phyloP scores from a whole-genome alignment of 2,113 vertebrate genomes.

The Malurus melanocephalus region DNA sequence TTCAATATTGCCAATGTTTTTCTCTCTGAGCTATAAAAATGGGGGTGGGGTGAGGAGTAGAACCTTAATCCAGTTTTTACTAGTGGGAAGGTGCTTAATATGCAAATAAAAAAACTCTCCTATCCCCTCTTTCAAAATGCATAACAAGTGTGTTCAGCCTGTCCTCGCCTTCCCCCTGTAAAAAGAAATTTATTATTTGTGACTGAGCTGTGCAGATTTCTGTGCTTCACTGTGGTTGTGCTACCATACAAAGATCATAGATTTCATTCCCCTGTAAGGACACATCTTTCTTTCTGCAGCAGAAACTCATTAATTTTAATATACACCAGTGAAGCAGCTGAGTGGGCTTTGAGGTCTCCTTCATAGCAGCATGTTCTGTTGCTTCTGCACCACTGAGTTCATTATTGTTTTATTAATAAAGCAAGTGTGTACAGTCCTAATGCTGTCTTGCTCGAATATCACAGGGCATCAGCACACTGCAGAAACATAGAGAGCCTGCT shows the following conservation, averaged over 20 bases:
- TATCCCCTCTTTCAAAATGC: background rate
- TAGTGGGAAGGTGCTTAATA: constrained; percentile 18
- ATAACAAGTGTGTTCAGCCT: background rate
- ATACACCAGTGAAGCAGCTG: background rate
- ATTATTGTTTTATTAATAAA: constrained; percentile 50
- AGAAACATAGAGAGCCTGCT: background rate
- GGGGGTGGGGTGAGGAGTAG: background rate
- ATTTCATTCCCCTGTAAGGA: constrained; percentile 1
- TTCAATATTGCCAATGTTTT: background rate
- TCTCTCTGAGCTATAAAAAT: background rate
- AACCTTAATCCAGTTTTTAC: background rate
- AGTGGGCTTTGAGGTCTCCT: constrained; percentile 14
- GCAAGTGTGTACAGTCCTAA: background rate
- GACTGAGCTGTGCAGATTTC: background rate
- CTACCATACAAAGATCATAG: constrained; percentile 11
- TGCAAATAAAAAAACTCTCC: constrained; percentile 12
- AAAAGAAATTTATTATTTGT: background rate
- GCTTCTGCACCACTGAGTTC: constrained; percentile 5
- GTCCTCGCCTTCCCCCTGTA: background rate
- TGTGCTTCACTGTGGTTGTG: background rate
- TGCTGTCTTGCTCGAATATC: background rate
- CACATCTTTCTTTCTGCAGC: background rate
- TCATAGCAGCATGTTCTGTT: background rate
- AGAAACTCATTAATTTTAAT: constrained; percentile 49
- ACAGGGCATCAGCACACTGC: background rate